Evolutionary conservation across 2,113 vertebrate species (phyloP).

Genomic region (Pteropus alecto): DNA sequence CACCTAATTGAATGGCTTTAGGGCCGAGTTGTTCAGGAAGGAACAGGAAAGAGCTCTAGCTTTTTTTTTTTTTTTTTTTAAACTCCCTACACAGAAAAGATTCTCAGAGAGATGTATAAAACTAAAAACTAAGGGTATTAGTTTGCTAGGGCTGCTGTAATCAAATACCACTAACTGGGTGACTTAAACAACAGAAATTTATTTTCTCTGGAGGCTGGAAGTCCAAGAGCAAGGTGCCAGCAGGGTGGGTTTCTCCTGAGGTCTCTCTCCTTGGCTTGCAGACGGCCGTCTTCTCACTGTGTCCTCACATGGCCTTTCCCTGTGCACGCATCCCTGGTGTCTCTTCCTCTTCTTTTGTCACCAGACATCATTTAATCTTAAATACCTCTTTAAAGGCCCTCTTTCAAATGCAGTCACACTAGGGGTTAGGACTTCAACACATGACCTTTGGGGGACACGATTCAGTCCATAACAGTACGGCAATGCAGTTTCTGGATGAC

Average conservation of each 20-base stretch:
- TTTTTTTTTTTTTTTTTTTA: not conserved
- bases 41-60: not conserved
- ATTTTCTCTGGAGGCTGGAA: not conserved
- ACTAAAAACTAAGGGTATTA: not conserved
- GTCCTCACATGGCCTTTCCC: not conserved
- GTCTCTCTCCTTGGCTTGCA: not conserved
- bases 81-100: not conserved
- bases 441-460: not conserved
- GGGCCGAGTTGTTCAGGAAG: not conserved
- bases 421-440: not conserved
- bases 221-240: not conserved
- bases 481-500: not conserved
- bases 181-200: not conserved
- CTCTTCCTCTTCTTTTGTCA: not conserved
- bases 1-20: not conserved
- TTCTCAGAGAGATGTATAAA: not conserved
- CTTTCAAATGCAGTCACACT: not conserved
- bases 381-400: not conserved
- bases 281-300: not conserved
- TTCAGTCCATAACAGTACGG: not conserved
- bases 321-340: not conserved
- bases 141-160: not conserved
- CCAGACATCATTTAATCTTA: not conserved
- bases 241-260: not conserved
- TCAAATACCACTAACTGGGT: not conserved